Percentiles rank a stretch among this genome's conserved stretches.
Conservation (phyloP, 37 sponge, comb jelly and placozoan genomes). For the Oscarella lobularis region DNA sequence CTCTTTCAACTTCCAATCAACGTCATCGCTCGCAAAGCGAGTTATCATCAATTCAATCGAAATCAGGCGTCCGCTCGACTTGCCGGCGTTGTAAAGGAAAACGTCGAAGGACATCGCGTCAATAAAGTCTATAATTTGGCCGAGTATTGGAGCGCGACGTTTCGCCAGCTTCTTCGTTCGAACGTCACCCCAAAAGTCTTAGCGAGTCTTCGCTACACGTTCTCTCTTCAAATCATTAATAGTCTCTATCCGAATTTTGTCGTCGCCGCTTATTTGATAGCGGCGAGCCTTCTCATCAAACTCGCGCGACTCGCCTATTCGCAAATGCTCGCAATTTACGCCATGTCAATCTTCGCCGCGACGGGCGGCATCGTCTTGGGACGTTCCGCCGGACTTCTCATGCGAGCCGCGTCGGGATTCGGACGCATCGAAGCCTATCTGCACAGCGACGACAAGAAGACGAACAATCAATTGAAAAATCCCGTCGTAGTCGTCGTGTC, state of each 20-base stretch:
- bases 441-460: not conserved
- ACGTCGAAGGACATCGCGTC: conserved; percentile 22
- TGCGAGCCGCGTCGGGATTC: conserved; percentile 2
- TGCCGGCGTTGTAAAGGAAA: conserved; percentile 15
- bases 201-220: not conserved
- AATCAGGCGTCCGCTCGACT: conserved; percentile 19
- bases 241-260: not conserved
- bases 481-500: not conserved
- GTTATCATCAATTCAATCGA: conserved; percentile 11
- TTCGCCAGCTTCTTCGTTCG: not conserved
- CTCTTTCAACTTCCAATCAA: not conserved
- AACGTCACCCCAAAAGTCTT: conserved; percentile 9
- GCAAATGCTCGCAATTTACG: not conserved
- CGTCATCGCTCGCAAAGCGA: not conserved
- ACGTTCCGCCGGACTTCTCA: not conserved
- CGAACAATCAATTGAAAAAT: not conserved
- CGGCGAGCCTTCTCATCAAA: not conserved
- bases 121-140: conserved; percentile 21
- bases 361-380: not conserved
- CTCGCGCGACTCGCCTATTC: not conserved
- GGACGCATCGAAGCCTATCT: not conserved
- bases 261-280: not conserved
- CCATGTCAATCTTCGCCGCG: not conserved
- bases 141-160: conserved; percentile 9
- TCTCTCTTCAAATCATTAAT: not conserved